Evolutionary conservation across 2,797 vertebrate species (phyloP).

Genomic region (Girardinus metallicus): DNA sequence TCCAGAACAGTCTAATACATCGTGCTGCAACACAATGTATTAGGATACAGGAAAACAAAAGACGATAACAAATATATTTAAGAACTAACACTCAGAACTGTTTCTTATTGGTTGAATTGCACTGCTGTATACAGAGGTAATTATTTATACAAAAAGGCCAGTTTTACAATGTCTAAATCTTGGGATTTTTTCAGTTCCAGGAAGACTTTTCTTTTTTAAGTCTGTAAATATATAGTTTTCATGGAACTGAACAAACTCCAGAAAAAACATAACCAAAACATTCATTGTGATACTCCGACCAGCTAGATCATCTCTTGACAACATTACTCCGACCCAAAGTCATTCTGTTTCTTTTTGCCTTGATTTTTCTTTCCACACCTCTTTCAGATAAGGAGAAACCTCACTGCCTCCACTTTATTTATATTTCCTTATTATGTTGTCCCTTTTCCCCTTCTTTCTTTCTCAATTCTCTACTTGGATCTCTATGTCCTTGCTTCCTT

Average conservation of each 20-base stretch:
- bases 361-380: constrained; percentile 42
- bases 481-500: constrained; percentile 19
- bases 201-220: background rate
- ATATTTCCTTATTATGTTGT: constrained; percentile 10
- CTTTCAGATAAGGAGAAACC: constrained; percentile 27
- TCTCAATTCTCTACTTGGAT: background rate
- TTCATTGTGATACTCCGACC: background rate
- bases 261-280: background rate
- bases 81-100: background rate
- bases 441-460: background rate
- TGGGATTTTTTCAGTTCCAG: background rate
- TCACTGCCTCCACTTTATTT: constrained; percentile 5
- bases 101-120: background rate
- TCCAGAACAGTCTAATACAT: background rate
- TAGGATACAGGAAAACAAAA: background rate
- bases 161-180: background rate
- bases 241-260: too few relatives aligned
- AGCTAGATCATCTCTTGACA: background rate
- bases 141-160: background rate
- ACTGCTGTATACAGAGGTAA: background rate
- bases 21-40: background rate
- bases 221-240: background rate
- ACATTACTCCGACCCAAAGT: background rate
- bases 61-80: background rate
- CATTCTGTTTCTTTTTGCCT: constrained; percentile 36